Evolutionary conservation across 2,113 vertebrate species (phyloP).

Genomic region (Pelodiscus sinensis): DNA sequence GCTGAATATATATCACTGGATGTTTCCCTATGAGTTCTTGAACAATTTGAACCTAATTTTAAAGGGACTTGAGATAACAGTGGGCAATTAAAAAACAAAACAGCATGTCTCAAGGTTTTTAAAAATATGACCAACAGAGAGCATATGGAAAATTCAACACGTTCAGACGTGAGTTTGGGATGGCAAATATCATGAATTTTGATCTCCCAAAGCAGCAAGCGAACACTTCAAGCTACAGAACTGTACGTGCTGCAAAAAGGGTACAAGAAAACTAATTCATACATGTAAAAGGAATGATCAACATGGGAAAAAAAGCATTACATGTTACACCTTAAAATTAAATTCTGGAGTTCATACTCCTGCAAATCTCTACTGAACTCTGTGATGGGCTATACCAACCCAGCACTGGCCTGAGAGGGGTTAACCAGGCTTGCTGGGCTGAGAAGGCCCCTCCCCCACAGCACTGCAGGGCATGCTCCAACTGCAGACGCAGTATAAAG

Average conservation of each 20-base stretch:
- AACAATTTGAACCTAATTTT: conserved; percentile 37
- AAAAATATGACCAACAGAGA: neutral
- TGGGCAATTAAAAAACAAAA: conserved; percentile 5
- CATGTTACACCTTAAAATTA: neutral
- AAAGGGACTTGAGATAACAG: conserved; percentile 21
- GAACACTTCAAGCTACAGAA: neutral
- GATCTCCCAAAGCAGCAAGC: neutral
- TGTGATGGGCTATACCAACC: too few species aligned
- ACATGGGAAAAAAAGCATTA: neutral
- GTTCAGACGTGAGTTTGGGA: neutral
- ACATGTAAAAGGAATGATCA: neutral
- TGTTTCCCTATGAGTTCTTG: neutral
- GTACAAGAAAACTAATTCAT: neutral
- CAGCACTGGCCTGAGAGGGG: too few species aligned
- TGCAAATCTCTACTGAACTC: conserved; percentile 13
- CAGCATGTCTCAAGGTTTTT: neutral
- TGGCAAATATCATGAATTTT: neutral
- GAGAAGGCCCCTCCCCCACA: too few species aligned
- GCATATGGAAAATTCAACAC: neutral
- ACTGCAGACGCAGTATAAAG: too few species aligned
- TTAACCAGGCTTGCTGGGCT: too few species aligned
- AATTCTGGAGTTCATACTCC: neutral
- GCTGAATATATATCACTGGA: conserved; percentile 15
- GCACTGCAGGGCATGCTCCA: too few species aligned
- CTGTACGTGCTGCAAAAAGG: neutral